These are phyloP conservation scores for Liparis tanakae DNA, from an alignment of 2,797 vertebrate genomes.

Conservation along the genomic window DNA sequence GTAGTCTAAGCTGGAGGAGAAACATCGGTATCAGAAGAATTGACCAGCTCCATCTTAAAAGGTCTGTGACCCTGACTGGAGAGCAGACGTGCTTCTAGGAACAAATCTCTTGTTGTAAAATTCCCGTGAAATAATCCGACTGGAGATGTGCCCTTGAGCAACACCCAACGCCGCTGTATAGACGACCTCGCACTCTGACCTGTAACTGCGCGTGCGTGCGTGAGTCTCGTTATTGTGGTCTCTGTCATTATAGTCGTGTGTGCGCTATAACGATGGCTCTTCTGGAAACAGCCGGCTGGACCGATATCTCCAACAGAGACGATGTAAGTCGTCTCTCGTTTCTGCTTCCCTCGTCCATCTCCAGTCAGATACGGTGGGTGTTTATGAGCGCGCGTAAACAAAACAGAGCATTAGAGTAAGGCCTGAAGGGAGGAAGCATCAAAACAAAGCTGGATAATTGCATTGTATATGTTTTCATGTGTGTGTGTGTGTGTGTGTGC, in stretches of 20 bases:
- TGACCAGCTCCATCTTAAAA: constrained; percentile 51
- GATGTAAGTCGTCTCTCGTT: no score
- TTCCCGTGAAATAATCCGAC: constrained; percentile 61
- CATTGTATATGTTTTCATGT: constrained; percentile 46
- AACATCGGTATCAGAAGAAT: constrained; percentile 55
- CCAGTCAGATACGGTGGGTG: constrained; percentile 14
- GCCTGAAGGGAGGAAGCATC: constrained; percentile 51
- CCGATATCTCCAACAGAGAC: no score
- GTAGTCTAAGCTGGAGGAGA: constrained; percentile 75
- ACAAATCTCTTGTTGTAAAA: constrained; percentile 40
- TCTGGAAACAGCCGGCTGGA: constrained; percentile 11
- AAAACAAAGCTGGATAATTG: constrained; percentile 61
- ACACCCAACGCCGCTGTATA: constrained; percentile 27
- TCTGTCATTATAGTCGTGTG: constrained; percentile 1
- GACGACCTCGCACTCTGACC: constrained; percentile 34
- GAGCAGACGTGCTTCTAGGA: constrained; percentile 64
- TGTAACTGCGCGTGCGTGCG: neutral
- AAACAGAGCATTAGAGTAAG: constrained; percentile 50
- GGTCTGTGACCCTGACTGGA: constrained; percentile 70
- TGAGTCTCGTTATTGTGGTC: constrained; percentile 35
- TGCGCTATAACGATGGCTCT: neutral
- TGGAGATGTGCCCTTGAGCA: constrained; percentile 57
- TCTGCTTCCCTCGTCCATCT: constrained; percentile 29
- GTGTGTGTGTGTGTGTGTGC: constrained; percentile 11
- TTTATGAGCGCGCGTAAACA: constrained; percentile 44